phyloP scores from a whole-genome alignment of 2,888 invertebrate species.

The Epirrita christyi region DNA sequence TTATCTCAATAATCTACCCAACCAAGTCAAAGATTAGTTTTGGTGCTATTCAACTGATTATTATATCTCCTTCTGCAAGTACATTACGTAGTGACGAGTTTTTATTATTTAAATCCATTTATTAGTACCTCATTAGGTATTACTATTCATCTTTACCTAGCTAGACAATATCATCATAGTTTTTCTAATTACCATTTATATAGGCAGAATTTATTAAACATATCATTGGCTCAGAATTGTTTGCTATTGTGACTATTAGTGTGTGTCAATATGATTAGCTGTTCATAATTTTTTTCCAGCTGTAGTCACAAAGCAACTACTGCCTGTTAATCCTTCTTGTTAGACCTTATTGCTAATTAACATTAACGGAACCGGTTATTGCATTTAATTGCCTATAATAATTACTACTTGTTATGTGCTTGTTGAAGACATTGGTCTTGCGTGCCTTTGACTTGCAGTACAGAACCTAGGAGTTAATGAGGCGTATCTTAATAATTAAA shows the following conservation, averaged over 20 bases:
- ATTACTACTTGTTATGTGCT: slow-evolving; percentile 9
- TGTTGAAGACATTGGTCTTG: slow-evolving; percentile 14
- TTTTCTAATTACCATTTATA: no score
- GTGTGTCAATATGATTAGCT: no score
- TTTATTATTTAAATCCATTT: no score
- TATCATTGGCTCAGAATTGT: no score
- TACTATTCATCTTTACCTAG: no score
- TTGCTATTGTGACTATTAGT: no score
- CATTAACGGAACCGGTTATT: slow-evolving; percentile 24
- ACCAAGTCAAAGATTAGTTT: neutral
- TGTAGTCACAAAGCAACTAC: slow-evolving; percentile 13
- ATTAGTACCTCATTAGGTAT: no score
- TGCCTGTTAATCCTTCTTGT: slow-evolving; percentile 2
- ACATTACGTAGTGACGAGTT: no score
- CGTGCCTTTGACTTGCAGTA: neutral
- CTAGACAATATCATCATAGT: no score
- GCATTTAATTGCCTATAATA: slow-evolving; percentile 19
- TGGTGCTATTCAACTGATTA: neutral
- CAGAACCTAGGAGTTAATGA: neutral
- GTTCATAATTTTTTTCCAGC: slow-evolving; percentile 1
- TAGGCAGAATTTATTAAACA: no score
- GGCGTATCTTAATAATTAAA: no score
- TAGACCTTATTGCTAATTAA: slow-evolving; percentile 19
- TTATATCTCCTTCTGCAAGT: no score
- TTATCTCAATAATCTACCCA: neutral